These are phyloP conservation scores for Ataeniobius toweri DNA, from an alignment of 2,797 vertebrate species.

Conservation along the genomic window DNA sequence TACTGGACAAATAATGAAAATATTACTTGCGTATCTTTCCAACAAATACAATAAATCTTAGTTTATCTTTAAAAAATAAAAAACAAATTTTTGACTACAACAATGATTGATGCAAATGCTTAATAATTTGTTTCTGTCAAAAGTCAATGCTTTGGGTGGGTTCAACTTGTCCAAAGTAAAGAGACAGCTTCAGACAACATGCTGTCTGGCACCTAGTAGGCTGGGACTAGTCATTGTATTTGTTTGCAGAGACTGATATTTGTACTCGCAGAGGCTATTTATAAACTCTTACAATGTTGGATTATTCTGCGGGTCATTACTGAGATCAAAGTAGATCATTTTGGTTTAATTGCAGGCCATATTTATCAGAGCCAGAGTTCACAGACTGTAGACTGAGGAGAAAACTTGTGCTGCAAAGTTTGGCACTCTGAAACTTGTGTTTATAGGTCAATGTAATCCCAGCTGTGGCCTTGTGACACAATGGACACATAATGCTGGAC, in stretches of 20 bases:
- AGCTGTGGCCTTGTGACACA: neutral
- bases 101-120: neutral
- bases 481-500: neutral
- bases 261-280: neutral
- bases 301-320: constrained; percentile 5
- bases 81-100: neutral
- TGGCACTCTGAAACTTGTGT: neutral
- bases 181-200: neutral
- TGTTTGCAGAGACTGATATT: neutral
- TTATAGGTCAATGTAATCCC: neutral
- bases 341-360: constrained; percentile 5
- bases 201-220: neutral
- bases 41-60: neutral
- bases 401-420: constrained; percentile 1
- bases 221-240: neutral
- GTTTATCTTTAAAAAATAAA: neutral
- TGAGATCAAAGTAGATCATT: neutral
- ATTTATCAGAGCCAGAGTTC: neutral
- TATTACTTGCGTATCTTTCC: no score
- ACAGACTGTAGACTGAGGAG: neutral
- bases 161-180: neutral
- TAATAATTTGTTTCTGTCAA: neutral
- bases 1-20: neutral
- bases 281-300: constrained; percentile 1
- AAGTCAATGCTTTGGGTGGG: neutral